Conservation (phyloP, 2,113 vertebrate species). For the Candoia aspera region DNA sequence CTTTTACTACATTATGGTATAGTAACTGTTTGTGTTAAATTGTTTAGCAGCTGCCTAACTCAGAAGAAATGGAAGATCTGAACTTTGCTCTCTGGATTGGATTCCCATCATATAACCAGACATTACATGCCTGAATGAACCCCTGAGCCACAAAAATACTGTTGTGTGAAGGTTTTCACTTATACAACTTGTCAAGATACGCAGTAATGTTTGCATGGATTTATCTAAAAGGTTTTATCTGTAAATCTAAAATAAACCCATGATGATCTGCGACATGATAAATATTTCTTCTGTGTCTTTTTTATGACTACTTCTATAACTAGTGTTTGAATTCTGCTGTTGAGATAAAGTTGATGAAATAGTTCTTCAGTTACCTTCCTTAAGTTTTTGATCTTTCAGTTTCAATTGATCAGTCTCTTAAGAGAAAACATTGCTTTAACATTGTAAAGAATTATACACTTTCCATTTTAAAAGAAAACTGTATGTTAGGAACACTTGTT, state of each 20-base stretch:
- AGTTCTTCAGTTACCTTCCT: conserved; percentile 12
- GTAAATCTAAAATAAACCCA: conserved; percentile 79
- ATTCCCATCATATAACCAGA: conserved; percentile 72
- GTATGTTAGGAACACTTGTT: not conserved
- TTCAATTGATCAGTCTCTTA: not conserved
- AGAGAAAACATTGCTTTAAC: not conserved
- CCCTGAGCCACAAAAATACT: conserved; percentile 59
- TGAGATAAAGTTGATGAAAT: conserved; percentile 30
- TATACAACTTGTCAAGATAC: conserved; percentile 78
- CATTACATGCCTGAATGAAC: conserved; percentile 69
- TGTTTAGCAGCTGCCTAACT: conserved; percentile 74
- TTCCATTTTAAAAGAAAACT: not conserved
- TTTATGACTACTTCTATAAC: conserved; percentile 24
- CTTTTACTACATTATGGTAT: conserved; percentile 71
- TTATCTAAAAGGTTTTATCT: conserved; percentile 73
- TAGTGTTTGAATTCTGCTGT: conserved; percentile 35
- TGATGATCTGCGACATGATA: conserved; percentile 62
- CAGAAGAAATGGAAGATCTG: conserved; percentile 73
- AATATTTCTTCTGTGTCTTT: conserved; percentile 51
- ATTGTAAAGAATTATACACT: not conserved
- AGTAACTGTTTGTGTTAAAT: conserved; percentile 77
- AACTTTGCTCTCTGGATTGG: conserved; percentile 73
- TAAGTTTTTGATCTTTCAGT: conserved; percentile 11
- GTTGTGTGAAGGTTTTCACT: conserved; percentile 71
- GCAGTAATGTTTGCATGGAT: conserved; percentile 73